These are phyloP conservation scores for Heterodera schachtii DNA, from an alignment of 1,140 invertebrate genomes.

Conservation along the genomic window DNA sequence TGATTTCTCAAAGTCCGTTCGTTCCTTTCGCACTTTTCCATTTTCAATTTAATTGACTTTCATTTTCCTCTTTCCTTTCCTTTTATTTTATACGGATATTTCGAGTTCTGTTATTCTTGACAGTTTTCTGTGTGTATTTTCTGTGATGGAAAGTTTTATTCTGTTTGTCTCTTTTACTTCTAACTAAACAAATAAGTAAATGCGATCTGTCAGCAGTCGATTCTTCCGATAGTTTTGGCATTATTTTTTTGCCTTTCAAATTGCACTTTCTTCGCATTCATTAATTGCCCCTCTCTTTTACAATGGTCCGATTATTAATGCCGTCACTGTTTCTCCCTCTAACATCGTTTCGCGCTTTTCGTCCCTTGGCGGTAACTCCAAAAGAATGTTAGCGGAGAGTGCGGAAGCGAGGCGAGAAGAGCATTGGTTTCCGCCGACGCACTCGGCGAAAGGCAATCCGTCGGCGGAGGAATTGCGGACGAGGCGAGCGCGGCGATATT, in stretches of 20 bases:
- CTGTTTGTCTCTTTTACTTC: too few species aligned
- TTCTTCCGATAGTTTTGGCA: too few species aligned
- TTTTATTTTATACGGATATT: neutral
- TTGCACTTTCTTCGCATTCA: too few species aligned
- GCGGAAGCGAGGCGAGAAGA: constrained; percentile 44
- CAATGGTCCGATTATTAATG: constrained; percentile 42
- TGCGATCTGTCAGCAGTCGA: too few species aligned
- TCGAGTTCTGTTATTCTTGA: neutral
- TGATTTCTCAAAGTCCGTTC: neutral
- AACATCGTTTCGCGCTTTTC: neutral
- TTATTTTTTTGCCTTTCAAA: too few species aligned
- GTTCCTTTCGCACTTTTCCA: neutral
- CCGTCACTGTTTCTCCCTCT: constrained; percentile 37
- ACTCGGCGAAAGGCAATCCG: constrained; percentile 26
- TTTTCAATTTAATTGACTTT: neutral
- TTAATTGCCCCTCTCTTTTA: neutral
- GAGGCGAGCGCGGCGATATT: constrained; percentile 45
- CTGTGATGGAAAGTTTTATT: too few species aligned
- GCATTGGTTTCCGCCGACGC: constrained; percentile 38
- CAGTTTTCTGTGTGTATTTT: neutral
- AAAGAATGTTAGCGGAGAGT: constrained; percentile 42
- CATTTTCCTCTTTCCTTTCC: neutral
- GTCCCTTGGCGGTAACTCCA: constrained; percentile 41
- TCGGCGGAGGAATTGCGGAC: neutral
- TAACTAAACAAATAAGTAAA: too few species aligned